Evolutionary conservation across 1,140 invertebrate species (phyloP), one percentile per base, ranked within the genome.

Genomic region (Rhopalosiphum padi): DNA sequence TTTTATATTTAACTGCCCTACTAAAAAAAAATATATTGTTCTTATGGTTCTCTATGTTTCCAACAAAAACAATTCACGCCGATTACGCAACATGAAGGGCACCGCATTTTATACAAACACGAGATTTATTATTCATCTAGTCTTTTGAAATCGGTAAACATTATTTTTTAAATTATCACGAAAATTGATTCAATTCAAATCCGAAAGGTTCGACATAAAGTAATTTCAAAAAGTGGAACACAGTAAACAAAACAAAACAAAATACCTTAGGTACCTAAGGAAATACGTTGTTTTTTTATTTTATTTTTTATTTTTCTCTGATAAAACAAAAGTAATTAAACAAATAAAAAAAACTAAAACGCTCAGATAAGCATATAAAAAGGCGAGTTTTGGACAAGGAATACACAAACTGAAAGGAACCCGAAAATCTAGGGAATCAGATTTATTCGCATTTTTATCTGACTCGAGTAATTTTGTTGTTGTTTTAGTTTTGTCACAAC

Each of bases 241-340:
- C 21, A 2, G 30, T 48, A 48, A 86, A 86, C 46, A 88, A 51
- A 51, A 51, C 8, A 48, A 35, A 51, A 86, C 43, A 85, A 85
- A 41, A 11, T 15, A 37, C 37, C 9, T 41, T 85, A 43, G 37
- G 23, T 41, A 46, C 85, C 85, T 51, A n/a, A 35, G 8, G 25
- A 88, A 88, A 86, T 46, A 11, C 85, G 30, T 35, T 88, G 18
- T 30, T 86, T 25, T 43, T 85, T 86, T 43, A 8, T 85, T 85
- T 25, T 37, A 37, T 37, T 37, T 37, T 46, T 46, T 30, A 46
- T 86, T 86, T 86, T 86, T 30, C n/a, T 53, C 91, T 18, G 91
- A 93, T 93, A 93, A 93, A 93, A 93, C 77, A 93, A 53, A 93
- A 93, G 91, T 93, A 93, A 93, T 93, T 93, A 93, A 93, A 93